Conservation (phyloP, 1,140 invertebrate genomes). For the Meloidogyne exigua region DNA sequence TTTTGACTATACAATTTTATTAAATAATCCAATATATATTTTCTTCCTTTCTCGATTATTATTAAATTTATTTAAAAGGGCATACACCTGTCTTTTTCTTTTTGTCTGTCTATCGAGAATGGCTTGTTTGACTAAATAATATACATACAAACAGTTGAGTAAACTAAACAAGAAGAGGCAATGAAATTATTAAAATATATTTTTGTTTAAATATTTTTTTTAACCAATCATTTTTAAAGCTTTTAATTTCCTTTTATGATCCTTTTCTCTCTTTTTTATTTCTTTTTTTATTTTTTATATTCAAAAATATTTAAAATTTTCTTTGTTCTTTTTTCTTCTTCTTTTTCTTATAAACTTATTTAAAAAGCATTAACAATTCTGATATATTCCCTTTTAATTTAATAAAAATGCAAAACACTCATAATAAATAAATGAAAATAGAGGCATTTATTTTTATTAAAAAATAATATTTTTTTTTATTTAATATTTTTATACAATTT, state of each 20-base stretch:
- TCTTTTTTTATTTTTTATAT: not conserved
- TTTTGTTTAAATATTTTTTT: not conserved
- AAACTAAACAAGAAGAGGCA: not conserved
- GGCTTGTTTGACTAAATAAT: not conserved
- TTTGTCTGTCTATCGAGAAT: not conserved
- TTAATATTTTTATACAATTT: not conserved
- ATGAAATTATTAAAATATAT: not conserved
- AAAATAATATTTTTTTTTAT: not conserved
- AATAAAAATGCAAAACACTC: not conserved
- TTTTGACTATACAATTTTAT: not conserved
- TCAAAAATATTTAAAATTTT: not conserved
- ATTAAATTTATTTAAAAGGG: not conserved
- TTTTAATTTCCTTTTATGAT: not conserved
- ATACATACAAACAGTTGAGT: not conserved
- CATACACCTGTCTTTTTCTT: not conserved
- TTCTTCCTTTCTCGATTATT: not conserved
- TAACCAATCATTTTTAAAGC: not conserved
- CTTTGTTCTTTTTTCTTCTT: not conserved
- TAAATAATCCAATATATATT: not conserved
- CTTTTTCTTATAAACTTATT: not conserved
- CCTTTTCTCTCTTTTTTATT: not conserved
- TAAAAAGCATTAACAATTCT: not conserved
- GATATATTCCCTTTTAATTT: not conserved
- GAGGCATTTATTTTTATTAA: slow-evolving; percentile 2
- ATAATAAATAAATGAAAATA: not conserved